phyloP scores from a whole-genome alignment of 2,113 vertebrate genomes.

The Hiodon alosoides region DNA sequence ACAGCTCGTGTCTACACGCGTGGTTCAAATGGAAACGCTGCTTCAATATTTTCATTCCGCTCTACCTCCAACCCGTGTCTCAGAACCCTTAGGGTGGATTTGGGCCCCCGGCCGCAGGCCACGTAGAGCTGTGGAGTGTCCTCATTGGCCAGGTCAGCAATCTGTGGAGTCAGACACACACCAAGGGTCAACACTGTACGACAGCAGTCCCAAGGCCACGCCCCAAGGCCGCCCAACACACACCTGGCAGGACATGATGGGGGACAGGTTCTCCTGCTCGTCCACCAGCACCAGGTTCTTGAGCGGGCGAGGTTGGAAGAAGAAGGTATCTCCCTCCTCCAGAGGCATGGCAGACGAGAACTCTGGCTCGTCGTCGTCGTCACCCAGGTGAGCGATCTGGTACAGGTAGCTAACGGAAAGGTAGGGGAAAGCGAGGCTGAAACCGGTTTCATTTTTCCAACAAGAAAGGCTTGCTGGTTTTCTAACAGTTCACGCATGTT shows the following conservation, averaged over 20 bases:
- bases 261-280: constrained; percentile 91
- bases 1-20: not conserved
- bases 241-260: constrained; percentile 95
- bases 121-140: constrained; percentile 95
- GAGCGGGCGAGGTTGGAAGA: constrained; percentile 92
- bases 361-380: constrained; percentile 95
- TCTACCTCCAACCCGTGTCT: constrained; percentile 92
- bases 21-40: not conserved
- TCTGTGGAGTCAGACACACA: constrained; percentile 56
- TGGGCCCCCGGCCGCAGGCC: constrained; percentile 86
- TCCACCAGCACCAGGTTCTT: constrained; percentile 96
- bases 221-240: not conserved
- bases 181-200: not conserved
- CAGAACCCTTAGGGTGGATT: constrained; percentile 87
- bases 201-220: not conserved
- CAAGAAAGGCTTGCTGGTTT: too few species aligned
- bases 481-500: not conserved
- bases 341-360: constrained; percentile 98
- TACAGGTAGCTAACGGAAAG: constrained; percentile 79
- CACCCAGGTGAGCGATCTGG: constrained; percentile 95
- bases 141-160: constrained; percentile 96
- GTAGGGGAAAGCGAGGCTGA: not conserved
- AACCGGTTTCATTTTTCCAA: not conserved
- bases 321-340: constrained; percentile 96
- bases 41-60: not conserved